These are phyloP conservation scores for Ceratosolen solmsi DNA, from an alignment of 1,140 invertebrate genomes.

Conservation along the genomic window DNA sequence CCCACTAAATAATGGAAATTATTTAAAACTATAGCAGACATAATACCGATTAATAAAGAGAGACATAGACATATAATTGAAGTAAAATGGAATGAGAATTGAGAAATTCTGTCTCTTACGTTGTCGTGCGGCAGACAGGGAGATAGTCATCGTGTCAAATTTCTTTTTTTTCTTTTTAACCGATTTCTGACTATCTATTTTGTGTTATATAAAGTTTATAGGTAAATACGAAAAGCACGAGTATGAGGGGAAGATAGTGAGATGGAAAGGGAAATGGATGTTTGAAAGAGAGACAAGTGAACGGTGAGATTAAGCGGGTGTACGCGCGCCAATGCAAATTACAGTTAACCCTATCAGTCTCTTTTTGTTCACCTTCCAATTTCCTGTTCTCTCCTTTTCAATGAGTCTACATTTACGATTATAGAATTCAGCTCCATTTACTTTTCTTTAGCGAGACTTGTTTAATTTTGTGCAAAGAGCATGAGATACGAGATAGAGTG, in stretches of 20 bases:
- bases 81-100: not conserved
- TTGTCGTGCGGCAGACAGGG: not conserved
- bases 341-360: slow-evolving; percentile 33
- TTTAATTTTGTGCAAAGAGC: not conserved
- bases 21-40: not conserved
- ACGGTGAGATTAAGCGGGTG: not conserved
- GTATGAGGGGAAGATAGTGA: not conserved
- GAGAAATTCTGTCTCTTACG: not conserved
- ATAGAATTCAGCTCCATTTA: not conserved
- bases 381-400: not conserved
- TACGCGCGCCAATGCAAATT: slow-evolving; percentile 43
- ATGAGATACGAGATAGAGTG: not conserved
- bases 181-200: slow-evolving; percentile 30
- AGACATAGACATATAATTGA: not conserved
- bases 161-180: too few species aligned
- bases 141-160: not conserved
- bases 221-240: not conserved
- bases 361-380: slow-evolving; percentile 33
- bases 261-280: not conserved
- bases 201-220: slow-evolving; percentile 10
- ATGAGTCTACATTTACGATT: not conserved
- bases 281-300: not conserved
- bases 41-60: not conserved
- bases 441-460: not conserved
- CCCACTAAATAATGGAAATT: not conserved